Conservation (phyloP, 53 echinoderm and acorn worm species). For the Zoroaster sp. region DNA sequence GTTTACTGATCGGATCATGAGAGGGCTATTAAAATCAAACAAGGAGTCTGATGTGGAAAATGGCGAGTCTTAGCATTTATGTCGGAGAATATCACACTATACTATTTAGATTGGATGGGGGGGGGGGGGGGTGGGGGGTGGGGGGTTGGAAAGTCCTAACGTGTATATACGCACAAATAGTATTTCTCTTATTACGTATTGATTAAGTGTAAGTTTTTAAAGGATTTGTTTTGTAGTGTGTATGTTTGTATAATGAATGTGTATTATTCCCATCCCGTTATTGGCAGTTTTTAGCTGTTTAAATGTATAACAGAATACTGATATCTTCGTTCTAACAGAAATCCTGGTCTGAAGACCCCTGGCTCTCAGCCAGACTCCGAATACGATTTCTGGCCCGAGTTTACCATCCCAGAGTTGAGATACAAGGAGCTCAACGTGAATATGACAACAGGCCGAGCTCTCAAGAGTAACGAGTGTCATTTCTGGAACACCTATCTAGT, state of each 20-base stretch:
- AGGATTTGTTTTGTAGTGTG: background rate
- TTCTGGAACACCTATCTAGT: constrained; percentile 63
- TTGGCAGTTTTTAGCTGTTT: background rate
- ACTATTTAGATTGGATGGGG: background rate
- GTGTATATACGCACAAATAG: too few relatives aligned
- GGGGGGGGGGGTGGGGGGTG: background rate
- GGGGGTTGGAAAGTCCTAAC: too few relatives aligned
- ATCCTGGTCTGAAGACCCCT: constrained; percentile 3
- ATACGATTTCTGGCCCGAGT: constrained; percentile 18
- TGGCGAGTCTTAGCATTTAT: too few relatives aligned
- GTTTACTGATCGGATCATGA: too few relatives aligned
- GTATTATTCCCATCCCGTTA: background rate
- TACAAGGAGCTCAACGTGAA: constrained; percentile 22
- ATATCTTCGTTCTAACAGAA: background rate
- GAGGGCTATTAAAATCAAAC: too few relatives aligned
- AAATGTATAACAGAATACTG: background rate
- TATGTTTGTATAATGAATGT: background rate
- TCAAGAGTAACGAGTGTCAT: constrained; percentile 58
- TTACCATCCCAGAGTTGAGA: constrained; percentile 36
- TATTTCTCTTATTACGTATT: too few relatives aligned
- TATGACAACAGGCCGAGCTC: constrained; percentile 20
- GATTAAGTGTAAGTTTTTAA: too few relatives aligned
- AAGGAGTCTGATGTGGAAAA: too few relatives aligned
- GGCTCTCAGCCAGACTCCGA: background rate
- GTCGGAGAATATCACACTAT: too few relatives aligned